phyloP scores from a whole-genome alignment of 2,797 vertebrate genomes.

The Pampus argenteus region DNA sequence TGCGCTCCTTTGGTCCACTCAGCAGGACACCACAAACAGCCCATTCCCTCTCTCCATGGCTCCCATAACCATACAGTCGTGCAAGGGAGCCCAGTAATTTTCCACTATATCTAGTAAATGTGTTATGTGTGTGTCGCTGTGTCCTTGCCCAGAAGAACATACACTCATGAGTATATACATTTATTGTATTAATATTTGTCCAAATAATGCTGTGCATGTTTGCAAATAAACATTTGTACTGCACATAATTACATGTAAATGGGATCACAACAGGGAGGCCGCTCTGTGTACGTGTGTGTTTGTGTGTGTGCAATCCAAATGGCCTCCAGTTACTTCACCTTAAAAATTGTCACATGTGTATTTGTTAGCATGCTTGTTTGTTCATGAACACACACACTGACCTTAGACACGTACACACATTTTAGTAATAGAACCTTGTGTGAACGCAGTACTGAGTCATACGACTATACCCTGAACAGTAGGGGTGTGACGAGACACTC shows the following conservation, averaged over 20 bases:
- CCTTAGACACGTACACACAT: conserved; percentile 20
- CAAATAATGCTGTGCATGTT: conserved; percentile 35
- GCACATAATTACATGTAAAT: conserved; percentile 38
- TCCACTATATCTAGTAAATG: conserved; percentile 56
- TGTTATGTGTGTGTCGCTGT: conserved; percentile 13
- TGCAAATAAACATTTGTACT: conserved; percentile 40
- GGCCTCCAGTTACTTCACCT: conserved; percentile 26
- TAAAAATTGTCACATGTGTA: conserved; percentile 1
- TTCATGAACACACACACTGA: conserved; percentile 17
- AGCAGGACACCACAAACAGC: conserved; percentile 74
- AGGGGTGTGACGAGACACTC: no score
- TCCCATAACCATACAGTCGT: conserved; percentile 57
- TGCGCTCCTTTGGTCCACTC: conserved; percentile 63
- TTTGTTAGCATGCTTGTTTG: neutral
- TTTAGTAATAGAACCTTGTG: conserved; percentile 24
- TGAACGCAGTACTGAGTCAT: conserved; percentile 19
- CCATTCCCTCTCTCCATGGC: conserved; percentile 56
- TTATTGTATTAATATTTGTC: conserved; percentile 33
- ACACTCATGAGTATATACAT: conserved; percentile 15
- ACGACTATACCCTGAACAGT: no score
- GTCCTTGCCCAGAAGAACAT: conserved; percentile 13
- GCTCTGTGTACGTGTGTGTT: conserved; percentile 22
- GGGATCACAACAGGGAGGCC: conserved; percentile 20
- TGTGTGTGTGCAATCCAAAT: conserved; percentile 28
- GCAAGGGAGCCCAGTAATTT: conserved; percentile 62